Base-by-base conservation (phyloP, 2,888 invertebrate genomes). In the Cryptocheilus praepositus region DNA sequence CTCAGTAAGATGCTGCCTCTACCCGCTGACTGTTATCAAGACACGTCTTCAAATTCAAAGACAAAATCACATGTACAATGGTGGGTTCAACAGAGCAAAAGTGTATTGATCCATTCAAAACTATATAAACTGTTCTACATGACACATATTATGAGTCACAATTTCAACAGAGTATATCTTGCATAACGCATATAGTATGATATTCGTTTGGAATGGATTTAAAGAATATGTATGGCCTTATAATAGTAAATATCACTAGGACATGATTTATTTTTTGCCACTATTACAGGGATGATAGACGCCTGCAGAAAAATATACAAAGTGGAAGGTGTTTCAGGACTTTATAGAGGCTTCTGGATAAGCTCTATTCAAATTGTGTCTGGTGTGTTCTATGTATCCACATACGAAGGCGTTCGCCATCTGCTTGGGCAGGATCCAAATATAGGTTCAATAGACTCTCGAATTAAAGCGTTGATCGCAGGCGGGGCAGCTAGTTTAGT, bases 321-420 rank as follows among this genome's bases (percentile, higher is more conserved):
- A 63, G 90, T 92, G 21, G 98, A 98, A 89, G 98, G 98, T 0
- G 84, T 95, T 13, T 90, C 94, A 4, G 98, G 98, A 0, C 90
- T 99, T 0, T 99, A 99, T 86, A 92, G 96, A 81, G 98, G 98
- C 0, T 98, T 98, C 88, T 98, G 97, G 97, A 92, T 98, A 66
- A 97, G 96, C 62, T 96, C 97, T 85, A 90, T 96, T 84, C 96
- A 96, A 91, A 94, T 95, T 84, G 92, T 95, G 21, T 94, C 94
- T 43, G 96, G 96, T 7, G 95, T 96, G 4, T 95, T 95, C 87
- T 98, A 98, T 89, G 96, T 98, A 56, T 94, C 96, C 3, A 96
- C 98, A 0, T 98, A 98, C 83, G 98, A 98, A 89, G 95, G 95
- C 8, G 95, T 96, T 0, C 90, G 98, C 25, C 95, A 97, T 82